These are phyloP conservation scores for Corynorhinus townsendii DNA, from an alignment of 2,113 vertebrate genomes.

Conservation along the genomic window DNA sequence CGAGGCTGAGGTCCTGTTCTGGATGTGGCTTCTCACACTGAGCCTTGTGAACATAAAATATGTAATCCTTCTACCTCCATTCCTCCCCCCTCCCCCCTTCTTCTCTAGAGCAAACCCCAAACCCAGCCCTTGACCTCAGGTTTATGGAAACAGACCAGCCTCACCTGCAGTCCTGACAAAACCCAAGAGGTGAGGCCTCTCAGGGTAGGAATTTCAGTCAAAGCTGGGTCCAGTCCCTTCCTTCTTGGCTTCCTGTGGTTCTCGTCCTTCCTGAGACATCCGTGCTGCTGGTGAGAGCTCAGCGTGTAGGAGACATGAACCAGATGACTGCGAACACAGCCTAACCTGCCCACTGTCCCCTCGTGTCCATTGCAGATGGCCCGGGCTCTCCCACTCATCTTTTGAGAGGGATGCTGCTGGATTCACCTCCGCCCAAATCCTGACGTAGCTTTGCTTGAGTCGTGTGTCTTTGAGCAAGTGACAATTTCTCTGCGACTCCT, in stretches of 20 bases:
- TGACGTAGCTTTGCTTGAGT: background rate
- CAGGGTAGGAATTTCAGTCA: background rate
- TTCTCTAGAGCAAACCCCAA: background rate
- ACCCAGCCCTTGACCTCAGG: background rate
- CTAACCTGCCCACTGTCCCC: background rate
- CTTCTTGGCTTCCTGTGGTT: background rate
- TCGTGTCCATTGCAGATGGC: background rate
- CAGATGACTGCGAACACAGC: background rate
- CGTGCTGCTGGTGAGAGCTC: background rate
- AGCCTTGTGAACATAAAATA: background rate
- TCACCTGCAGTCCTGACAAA: background rate
- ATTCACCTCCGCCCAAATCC: background rate
- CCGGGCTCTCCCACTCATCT: fast-evolving
- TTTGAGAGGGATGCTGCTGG: background rate
- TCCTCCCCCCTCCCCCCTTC: background rate
- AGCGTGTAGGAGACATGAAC: fast-evolving
- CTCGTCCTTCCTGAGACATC: background rate
- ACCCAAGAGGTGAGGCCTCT: background rate
- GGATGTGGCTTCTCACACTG: background rate
- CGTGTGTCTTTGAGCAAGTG: background rate
- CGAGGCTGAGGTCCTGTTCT: background rate
- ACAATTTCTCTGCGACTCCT: background rate
- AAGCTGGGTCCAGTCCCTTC: background rate
- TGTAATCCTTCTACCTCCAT: background rate
- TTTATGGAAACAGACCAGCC: background rate